phyloP scores from a whole-genome alignment of 1,140 invertebrate species.

The Tetramorium simillimum region DNA sequence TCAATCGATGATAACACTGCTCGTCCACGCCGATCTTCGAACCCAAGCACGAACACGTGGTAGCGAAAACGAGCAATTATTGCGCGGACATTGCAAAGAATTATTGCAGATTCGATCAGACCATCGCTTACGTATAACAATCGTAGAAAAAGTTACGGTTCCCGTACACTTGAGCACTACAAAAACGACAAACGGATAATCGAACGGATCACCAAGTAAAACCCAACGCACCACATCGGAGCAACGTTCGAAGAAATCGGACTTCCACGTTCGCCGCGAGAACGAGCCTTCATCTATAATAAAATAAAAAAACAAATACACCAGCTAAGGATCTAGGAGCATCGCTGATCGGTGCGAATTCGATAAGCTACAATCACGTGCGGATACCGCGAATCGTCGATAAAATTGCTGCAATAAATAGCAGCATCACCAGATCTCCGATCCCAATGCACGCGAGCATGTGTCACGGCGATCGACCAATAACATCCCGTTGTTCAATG shows the following conservation, averaged over 20 bases:
- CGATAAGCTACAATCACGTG: conserved; percentile 6
- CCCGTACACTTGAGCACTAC: conserved; percentile 13
- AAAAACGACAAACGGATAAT: neutral
- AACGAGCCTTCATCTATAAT: neutral
- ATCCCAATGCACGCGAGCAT: conserved; percentile 48
- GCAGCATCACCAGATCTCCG: conserved; percentile 33
- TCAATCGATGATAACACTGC: conserved; percentile 56
- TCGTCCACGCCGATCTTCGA: conserved; percentile 41
- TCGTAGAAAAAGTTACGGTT: neutral
- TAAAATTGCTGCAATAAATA: conserved; percentile 43
- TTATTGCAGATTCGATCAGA: conserved; percentile 9
- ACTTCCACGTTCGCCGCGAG: neutral
- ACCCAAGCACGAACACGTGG: conserved; percentile 40
- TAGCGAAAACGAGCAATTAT: conserved; percentile 39
- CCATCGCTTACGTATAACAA: neutral
- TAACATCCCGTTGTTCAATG: conserved; percentile 60
- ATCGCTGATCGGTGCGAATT: conserved; percentile 19
- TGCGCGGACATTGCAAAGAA: conserved; percentile 12
- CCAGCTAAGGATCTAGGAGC: conserved; percentile 8
- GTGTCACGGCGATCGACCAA: conserved; percentile 67
- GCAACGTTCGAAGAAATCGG: neutral
- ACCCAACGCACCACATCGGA: conserved; percentile 33
- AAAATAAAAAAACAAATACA: neutral
- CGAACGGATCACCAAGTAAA: conserved; percentile 2
- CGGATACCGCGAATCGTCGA: conserved; percentile 23